Evolutionary conservation across 2,888 invertebrate species (phyloP).

Genomic region (Lepidocyrtoides sp.): DNA sequence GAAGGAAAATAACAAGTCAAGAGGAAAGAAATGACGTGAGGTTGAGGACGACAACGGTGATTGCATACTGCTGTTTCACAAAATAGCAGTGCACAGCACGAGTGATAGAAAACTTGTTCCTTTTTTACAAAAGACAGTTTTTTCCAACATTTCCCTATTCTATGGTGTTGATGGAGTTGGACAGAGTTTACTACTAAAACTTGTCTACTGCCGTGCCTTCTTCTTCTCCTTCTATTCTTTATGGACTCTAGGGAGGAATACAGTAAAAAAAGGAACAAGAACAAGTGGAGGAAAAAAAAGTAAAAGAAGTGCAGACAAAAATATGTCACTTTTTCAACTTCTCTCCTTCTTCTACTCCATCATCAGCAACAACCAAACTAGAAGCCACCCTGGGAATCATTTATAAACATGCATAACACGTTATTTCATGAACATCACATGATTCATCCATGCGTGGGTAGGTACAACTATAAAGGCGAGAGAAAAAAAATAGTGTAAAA

Average conservation of each 20-base stretch:
- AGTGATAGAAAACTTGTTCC: conserved; percentile 70
- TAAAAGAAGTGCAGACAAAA: conserved; percentile 68
- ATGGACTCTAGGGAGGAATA: conserved; percentile 75
- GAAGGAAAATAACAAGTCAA: background rate
- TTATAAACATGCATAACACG: conserved; percentile 49
- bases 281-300: conserved; percentile 60
- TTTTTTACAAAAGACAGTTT: conserved; percentile 44
- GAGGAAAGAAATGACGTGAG: conserved; percentile 57
- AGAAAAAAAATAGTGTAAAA: background rate
- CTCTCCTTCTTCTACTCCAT: background rate
- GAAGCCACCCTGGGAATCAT: conserved; percentile 74
- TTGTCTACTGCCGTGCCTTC: background rate
- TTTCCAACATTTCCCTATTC: background rate
- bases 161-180: conserved; percentile 30
- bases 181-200: conserved; percentile 48
- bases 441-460: conserved; percentile 52
- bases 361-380: conserved; percentile 12
- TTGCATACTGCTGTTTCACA: conserved; percentile 17
- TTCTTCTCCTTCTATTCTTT: conserved; percentile 41
- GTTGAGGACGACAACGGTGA: conserved; percentile 51
- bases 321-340: conserved; percentile 68
- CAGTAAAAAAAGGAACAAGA: conserved; percentile 48
- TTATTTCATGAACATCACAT: conserved; percentile 31
- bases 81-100: conserved; percentile 52
- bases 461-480: background rate